Base-by-base conservation (phyloP, 2,113 vertebrate genomes). In the Genyomyrus donnyi region DNA sequence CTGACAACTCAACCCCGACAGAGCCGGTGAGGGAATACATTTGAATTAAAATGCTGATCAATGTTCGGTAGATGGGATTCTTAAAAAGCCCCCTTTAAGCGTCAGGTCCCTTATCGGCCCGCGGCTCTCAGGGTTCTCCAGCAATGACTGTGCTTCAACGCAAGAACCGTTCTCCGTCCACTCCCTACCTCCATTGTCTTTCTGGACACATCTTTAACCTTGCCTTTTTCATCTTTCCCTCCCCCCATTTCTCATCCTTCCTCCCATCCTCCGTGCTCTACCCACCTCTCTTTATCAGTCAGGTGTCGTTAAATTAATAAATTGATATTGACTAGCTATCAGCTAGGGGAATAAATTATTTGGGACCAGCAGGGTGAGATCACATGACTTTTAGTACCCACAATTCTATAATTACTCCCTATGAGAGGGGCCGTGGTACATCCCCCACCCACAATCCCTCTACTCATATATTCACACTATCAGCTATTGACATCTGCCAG, bases 321-420 rank as follows among this genome's bases (percentile, higher is more conserved):
- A 96, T 96, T 95, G 95, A 95, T 96, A 96, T 96, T 96, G 95
- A 96, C 94, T 93, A 95, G 93, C 95, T 95, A 96, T 96, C 95
- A 96, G 94, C 94, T 91, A 62, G 91, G 94, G 95, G 94, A 95
- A 95, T 93, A 93, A 89, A 89, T 89, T 89, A 89, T 83, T 89
- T 53, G 88, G 48, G 95, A 83, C 49, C 49, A 42, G 70, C 31
- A 53, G 88, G 90, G 56, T 83, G 84, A 87, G 45, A 90, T 86
- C 88, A 83, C 88, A 53, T 89, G 88, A 89, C 88, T 53, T 80
- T 89, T 83, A 89, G 90, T 86, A 92, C 93, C 92, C 92, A 93
- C 89, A 52, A 93, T 94, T 95, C 94, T 93, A 93, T 95, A 95
- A 95, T 96, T 95, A 95, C 94, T 95, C 94, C 94, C 94, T 89